Evolutionary conservation across 2,797 vertebrate genomes (phyloP), one percentile per base, ranked within the genome.

Genomic region (Trachops cirrhosus): DNA sequence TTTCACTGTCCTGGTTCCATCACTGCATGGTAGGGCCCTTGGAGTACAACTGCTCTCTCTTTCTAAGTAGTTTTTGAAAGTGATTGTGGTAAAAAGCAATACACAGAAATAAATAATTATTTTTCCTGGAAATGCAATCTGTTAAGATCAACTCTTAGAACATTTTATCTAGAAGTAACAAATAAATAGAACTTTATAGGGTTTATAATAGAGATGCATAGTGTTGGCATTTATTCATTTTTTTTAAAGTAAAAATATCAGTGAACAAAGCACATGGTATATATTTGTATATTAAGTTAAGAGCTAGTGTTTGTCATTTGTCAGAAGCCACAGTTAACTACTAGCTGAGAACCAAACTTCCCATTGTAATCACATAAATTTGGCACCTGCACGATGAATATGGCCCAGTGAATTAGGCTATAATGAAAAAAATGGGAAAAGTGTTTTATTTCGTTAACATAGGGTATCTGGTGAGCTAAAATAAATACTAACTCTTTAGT

Each of bases 171-270:
- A 19, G 54, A 92, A 87, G 91, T 29, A 91, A 68, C 67, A 96
- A 94, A 90, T 54, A 94, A 95, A 57, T n/a, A 86, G 71, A 85
- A 68, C 48, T 91, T 93, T 68, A n/a, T 41, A 32, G 32, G 37
- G 54, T 19, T 90, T 94, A 71, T 57, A 71, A 64, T 41, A 84
- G 71, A 74, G 59, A 75, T 82, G 9, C 29, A 37, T n/a, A 29
- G 85, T 78, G 15, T 71, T 92, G n/a, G 78, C 64, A 91, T 37
- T 84, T 16, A 89, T 70, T 94, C 74, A 57, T 87, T 93, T 93
- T 93, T 93, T 91, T 86, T 83, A n/a, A 89, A 73, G 74, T 52
- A 18, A 80, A 94, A 94, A 29, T 62, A 84, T 77, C n/a, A 94
- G 52, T 94, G n/a, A 90, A 78, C n/a, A 92, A 91, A 71, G 75